Conservation (phyloP, 2,113 vertebrate species). For the Xenopus borealis region DNA sequence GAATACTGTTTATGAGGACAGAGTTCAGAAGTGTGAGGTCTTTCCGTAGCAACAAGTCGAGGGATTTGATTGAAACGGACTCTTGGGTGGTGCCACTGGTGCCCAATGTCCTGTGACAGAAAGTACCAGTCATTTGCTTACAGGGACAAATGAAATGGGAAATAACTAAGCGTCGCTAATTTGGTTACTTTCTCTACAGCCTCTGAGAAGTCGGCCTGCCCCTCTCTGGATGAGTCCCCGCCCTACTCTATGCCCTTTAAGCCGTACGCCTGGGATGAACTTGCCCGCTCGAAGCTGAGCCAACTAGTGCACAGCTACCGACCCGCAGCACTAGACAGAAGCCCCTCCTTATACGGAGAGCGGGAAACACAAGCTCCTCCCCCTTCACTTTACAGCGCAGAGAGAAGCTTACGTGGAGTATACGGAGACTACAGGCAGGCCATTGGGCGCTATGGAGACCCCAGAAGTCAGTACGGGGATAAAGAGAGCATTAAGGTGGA, state of each 20-base stretch:
- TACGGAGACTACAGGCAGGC: conserved; percentile 66
- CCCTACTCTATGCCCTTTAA: conserved; percentile 80
- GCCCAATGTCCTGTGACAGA: too few relatives aligned
- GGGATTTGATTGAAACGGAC: too few relatives aligned
- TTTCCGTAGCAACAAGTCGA: too few relatives aligned
- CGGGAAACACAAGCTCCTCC: conserved; percentile 52
- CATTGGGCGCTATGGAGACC: conserved; percentile 19
- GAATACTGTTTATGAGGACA: too few relatives aligned
- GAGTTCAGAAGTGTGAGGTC: too few relatives aligned
- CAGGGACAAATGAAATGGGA: too few relatives aligned
- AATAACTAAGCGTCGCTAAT: background rate
- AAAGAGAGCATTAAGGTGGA: conserved; percentile 73
- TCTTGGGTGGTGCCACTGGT: too few relatives aligned
- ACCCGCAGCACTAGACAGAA: conserved; percentile 61
- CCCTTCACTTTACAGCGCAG: conserved; percentile 56
- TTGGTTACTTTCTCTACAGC: conserved; percentile 56
- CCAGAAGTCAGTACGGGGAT: conserved; percentile 62
- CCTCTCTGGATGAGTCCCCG: conserved; percentile 64
- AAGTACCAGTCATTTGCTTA: too few relatives aligned
- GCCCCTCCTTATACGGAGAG: conserved; percentile 72
- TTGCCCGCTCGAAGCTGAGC: conserved; percentile 72
- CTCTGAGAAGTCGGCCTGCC: conserved; percentile 80
- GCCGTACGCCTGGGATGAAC: conserved; percentile 82
- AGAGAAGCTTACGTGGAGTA: conserved; percentile 62
- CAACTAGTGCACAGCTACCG: conserved; percentile 77